A percentile compares a stretch with the other conserved stretches of the same genome.
Evolutionary conservation across 2,888 invertebrate species (phyloP).

Genomic region (Thymelicus lineola): DNA sequence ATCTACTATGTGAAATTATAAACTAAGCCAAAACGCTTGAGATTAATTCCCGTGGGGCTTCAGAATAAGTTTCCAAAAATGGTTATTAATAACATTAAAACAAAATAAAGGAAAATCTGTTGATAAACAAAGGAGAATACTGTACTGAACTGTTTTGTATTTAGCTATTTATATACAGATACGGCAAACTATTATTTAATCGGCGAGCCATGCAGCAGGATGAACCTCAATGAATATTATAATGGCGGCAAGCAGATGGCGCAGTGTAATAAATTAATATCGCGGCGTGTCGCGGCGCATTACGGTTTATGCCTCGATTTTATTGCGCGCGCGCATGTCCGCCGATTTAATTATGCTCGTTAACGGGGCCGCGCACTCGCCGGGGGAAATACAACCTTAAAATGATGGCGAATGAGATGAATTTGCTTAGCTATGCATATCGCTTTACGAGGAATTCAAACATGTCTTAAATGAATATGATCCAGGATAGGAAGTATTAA

Average conservation of each 20-base stretch:
- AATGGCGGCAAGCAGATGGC: background rate
- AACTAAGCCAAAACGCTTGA: too few species aligned
- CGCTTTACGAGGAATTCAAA: constrained; percentile 3
- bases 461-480: constrained; percentile 11
- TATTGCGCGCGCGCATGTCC: constrained; percentile 32
- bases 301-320: constrained; percentile 27
- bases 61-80: too few species aligned
- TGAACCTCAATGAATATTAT: background rate
- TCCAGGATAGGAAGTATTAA: constrained; percentile 16
- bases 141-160: too few species aligned
- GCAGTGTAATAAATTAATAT: background rate
- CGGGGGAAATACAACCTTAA: background rate
- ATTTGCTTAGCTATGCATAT: background rate
- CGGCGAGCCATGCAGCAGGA: background rate
- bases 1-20: too few species aligned
- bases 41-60: too few species aligned
- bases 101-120: too few species aligned
- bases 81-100: too few species aligned
- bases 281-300: constrained; percentile 12
- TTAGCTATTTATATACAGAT: background rate
- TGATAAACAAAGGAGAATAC: too few species aligned
- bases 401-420: background rate
- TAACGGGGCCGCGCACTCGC: constrained; percentile 1
- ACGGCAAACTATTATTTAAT: background rate
- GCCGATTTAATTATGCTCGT: constrained; percentile 32